phyloP scores from a whole-genome alignment of 2,113 vertebrate genomes.

The Melanerpes aurifrons region DNA sequence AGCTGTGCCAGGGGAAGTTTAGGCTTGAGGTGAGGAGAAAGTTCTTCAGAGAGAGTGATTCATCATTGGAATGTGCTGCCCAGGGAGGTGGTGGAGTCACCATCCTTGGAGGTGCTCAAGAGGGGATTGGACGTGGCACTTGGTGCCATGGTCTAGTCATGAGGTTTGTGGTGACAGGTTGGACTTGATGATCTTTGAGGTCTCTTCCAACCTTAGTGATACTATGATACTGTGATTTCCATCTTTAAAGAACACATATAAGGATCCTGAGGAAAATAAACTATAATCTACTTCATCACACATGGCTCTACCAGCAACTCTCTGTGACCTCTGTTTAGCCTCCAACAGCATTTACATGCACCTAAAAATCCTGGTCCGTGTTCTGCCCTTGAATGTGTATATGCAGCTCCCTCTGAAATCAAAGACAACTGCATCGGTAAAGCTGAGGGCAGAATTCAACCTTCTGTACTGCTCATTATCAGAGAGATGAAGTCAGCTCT shows the following conservation, averaged over 20 bases:
- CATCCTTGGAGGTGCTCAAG: too few relatives aligned
- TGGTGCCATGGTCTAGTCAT: too few relatives aligned
- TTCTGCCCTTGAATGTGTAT: neutral
- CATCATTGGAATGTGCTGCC: too few relatives aligned
- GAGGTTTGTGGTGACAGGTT: too few relatives aligned
- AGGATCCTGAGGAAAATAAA: neutral
- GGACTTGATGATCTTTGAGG: too few relatives aligned
- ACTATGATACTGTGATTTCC: neutral
- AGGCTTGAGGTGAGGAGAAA: too few relatives aligned
- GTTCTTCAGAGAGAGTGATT: too few relatives aligned
- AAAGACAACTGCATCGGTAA: neutral
- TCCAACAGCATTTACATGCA: neutral
- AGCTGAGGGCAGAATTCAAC: conserved; percentile 20
- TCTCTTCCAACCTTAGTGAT: too few relatives aligned
- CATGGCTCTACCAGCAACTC: neutral
- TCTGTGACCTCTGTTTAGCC: neutral
- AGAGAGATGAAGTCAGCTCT: neutral
- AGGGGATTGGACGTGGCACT: too few relatives aligned
- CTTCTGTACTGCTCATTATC: neutral
- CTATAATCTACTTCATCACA: neutral
- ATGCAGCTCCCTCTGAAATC: neutral
- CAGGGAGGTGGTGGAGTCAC: too few relatives aligned
- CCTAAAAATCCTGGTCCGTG: neutral
- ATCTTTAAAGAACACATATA: neutral
- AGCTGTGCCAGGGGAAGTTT: too few relatives aligned